These are phyloP conservation scores for Pomacea canaliculata DNA, from an alignment of 2,888 invertebrate genomes.

Conservation along the genomic window DNA sequence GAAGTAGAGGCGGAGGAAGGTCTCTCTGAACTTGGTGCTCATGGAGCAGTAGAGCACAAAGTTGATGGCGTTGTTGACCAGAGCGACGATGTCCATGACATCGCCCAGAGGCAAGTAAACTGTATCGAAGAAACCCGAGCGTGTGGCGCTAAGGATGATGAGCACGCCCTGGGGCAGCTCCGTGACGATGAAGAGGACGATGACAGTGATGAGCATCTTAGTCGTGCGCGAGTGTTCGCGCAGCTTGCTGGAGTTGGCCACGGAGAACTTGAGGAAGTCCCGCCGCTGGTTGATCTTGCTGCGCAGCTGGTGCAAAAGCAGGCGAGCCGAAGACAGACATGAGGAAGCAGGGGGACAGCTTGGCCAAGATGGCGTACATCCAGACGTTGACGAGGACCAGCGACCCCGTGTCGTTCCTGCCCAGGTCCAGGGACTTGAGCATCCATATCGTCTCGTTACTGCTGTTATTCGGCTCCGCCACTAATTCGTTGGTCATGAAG, in stretches of 20 bases:
- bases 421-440: slow-evolving; percentile 48
- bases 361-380: slow-evolving; percentile 92
- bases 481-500: slow-evolving; percentile 78
- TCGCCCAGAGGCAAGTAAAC: slow-evolving; percentile 78
- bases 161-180: slow-evolving; percentile 85
- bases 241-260: slow-evolving; percentile 51
- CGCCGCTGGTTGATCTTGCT: slow-evolving; percentile 53
- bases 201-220: slow-evolving; percentile 86
- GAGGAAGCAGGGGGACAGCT: slow-evolving; percentile 88
- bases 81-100: slow-evolving; percentile 89
- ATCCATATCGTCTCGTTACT: slow-evolving; percentile 44
- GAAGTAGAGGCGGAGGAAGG: slow-evolving; percentile 65
- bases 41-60: slow-evolving; percentile 93
- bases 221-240: slow-evolving; percentile 80
- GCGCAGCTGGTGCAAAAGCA: slow-evolving; percentile 65
- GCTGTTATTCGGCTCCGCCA: slow-evolving; percentile 33
- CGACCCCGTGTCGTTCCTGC: slow-evolving; percentile 48
- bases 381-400: slow-evolving; percentile 78
- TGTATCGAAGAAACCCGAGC: slow-evolving; percentile 76
- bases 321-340: slow-evolving; percentile 77
- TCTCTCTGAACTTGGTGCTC: slow-evolving; percentile 88
- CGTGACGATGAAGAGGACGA: slow-evolving; percentile 87
- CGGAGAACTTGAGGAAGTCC: slow-evolving; percentile 55
- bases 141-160: slow-evolving; percentile 83
- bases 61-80: slow-evolving; percentile 92